Evolutionary conservation across 2,113 vertebrate species (phyloP).

Genomic region (Loxodonta africana): DNA sequence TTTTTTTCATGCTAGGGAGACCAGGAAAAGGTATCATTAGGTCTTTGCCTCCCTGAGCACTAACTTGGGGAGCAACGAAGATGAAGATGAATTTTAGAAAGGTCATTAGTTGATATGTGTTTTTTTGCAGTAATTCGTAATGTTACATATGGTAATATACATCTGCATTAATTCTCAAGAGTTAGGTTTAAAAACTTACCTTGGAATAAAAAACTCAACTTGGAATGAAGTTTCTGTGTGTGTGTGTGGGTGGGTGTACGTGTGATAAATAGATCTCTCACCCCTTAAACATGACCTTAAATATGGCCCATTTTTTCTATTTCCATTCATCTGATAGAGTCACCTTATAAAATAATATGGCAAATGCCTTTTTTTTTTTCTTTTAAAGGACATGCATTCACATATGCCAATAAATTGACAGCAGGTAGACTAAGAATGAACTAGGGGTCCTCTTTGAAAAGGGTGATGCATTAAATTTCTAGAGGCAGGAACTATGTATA

Average conservation of each 20-base stretch:
- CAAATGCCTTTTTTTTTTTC: neutral
- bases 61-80: neutral
- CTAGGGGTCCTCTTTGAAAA: neutral
- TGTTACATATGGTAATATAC: neutral
- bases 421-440: neutral
- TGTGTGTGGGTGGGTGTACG: neutral
- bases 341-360: neutral
- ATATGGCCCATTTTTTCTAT: neutral
- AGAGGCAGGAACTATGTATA: neutral
- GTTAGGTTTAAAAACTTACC: constrained; percentile 14
- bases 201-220: neutral
- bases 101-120: neutral
- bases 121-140: neutral
- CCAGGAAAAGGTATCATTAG: neutral
- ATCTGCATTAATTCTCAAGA: neutral
- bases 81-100: constrained; percentile 32
- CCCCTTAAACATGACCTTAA: constrained; percentile 26
- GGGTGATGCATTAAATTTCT: neutral
- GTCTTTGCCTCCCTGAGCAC: neutral
- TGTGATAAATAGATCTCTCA: neutral
- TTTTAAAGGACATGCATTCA: neutral
- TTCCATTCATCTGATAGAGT: neutral
- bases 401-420: neutral
- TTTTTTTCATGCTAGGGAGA: neutral
- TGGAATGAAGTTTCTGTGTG: neutral